Conservation (phyloP, 2,113 vertebrate genomes). For the Poeciliopsis retropinna region DNA sequence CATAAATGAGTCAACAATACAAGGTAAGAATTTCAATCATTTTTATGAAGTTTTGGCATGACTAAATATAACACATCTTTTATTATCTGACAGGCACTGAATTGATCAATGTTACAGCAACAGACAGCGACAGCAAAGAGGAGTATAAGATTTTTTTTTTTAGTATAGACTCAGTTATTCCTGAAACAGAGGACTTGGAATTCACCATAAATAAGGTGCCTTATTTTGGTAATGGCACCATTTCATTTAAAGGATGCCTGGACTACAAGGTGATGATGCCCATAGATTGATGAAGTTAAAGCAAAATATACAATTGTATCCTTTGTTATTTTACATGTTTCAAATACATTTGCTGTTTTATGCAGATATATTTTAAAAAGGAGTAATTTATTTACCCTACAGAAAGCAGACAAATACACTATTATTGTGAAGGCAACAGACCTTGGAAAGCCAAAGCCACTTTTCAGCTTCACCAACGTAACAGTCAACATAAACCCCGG, state of each 20-base stretch:
- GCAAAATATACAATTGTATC: background rate
- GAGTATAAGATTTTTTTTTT: conserved; percentile 49
- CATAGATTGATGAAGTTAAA: background rate
- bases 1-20: conserved; percentile 39
- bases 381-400: fast-evolving
- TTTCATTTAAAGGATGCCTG: conserved; percentile 77
- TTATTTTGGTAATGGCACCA: conserved; percentile 16
- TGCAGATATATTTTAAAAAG: background rate
- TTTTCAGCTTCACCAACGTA: conserved; percentile 63
- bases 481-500: conserved; percentile 59
- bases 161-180: conserved; percentile 59
- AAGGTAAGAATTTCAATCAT: conserved; percentile 56
- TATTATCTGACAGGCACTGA: conserved; percentile 36
- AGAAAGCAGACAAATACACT: conserved; percentile 60
- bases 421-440: conserved; percentile 72
- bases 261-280: conserved; percentile 69
- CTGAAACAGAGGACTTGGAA: conserved; percentile 49
- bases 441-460: background rate
- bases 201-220: conserved; percentile 49
- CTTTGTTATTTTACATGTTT: background rate
- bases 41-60: background rate
- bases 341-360: background rate
- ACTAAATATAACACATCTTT: background rate
- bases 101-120: conserved; percentile 22
- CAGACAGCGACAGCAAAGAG: conserved; percentile 30